Evolutionary conservation across 2,888 invertebrate genomes (phyloP).

Genomic region (Hirtodrosophila histrioides): DNA sequence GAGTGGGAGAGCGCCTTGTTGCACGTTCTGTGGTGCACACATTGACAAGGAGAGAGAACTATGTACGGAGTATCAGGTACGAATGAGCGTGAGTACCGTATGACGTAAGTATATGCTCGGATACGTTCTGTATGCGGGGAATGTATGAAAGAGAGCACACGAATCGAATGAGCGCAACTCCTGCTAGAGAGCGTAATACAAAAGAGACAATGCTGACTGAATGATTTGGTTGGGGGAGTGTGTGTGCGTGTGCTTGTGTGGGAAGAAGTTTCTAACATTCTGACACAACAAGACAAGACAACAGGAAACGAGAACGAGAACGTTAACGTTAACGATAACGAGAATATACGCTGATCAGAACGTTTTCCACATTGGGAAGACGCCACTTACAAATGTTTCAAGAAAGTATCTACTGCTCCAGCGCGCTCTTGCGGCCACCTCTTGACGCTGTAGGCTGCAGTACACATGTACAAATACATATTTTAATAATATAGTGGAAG

Average conservation of each 20-base stretch:
- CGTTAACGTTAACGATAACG: conserved; percentile 27
- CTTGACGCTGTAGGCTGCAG: conserved; percentile 83
- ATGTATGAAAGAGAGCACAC: conserved; percentile 26
- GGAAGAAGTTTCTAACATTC: conserved; percentile 34
- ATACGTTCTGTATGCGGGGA: conserved; percentile 11
- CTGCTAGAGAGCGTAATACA: conserved; percentile 5
- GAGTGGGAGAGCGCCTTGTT: conserved; percentile 15
- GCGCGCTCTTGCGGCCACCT: conserved; percentile 83
- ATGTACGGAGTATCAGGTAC: conserved; percentile 7
- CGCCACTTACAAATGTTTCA: conserved; percentile 85
- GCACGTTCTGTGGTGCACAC: conserved; percentile 46
- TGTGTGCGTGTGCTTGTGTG: conserved; percentile 8
- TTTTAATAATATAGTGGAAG: conserved; percentile 75
- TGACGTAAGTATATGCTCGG: conserved; percentile 30
- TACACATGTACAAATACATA: conserved; percentile 81
- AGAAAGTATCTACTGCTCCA: conserved; percentile 84
- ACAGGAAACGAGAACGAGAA: conserved; percentile 32
- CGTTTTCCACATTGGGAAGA: conserved; percentile 15
- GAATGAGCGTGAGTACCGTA: conserved; percentile 29
- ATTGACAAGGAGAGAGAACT: conserved; percentile 15
- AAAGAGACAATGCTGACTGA: conserved; percentile 11
- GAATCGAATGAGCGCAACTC: conserved; percentile 35
- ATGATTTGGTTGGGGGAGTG: conserved; percentile 16
- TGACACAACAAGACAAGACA: conserved; percentile 62
- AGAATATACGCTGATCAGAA: conserved; percentile 15